phyloP scores from a whole-genome alignment of 2,888 invertebrate genomes.

The Oscheius sp. region DNA sequence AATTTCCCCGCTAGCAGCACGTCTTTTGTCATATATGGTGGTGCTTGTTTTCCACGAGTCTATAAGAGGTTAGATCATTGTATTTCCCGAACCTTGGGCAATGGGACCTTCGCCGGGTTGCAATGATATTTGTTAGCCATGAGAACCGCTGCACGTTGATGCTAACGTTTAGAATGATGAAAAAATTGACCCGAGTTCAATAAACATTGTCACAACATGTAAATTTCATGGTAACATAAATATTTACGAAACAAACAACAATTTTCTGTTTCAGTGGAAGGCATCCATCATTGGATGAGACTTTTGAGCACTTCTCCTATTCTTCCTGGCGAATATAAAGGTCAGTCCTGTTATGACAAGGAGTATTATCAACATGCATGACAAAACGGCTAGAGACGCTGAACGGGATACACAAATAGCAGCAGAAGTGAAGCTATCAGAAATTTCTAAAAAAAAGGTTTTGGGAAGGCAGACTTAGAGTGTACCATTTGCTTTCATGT shows the following conservation, averaged over 20 bases:
- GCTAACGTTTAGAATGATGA: no score
- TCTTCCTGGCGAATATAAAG: neutral
- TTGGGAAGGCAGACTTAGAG: neutral
- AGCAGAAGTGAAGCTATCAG: neutral
- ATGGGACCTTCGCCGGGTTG: no score
- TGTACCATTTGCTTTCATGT: neutral
- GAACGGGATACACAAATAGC: slow-evolving; percentile 7
- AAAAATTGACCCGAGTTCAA: no score
- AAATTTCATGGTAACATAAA: no score
- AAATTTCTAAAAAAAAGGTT: neutral
- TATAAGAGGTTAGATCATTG: neutral
- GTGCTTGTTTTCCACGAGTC: slow-evolving; percentile 20
- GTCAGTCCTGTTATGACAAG: neutral
- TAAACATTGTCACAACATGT: no score
- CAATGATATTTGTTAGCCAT: no score
- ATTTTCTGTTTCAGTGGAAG: neutral
- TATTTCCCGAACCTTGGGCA: neutral
- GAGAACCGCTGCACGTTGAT: no score
- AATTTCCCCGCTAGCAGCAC: slow-evolving; percentile 17
- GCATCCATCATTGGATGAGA: slow-evolving; percentile 16
- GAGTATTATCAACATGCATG: neutral
- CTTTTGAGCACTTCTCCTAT: neutral
- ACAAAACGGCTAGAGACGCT: neutral
- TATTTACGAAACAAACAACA: no score
- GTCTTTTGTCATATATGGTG: neutral